A percentile compares a stretch with the other conserved stretches of the same genome.
Conservation (phyloP, 1,140 invertebrate genomes). For the Calephelis nemesis region DNA sequence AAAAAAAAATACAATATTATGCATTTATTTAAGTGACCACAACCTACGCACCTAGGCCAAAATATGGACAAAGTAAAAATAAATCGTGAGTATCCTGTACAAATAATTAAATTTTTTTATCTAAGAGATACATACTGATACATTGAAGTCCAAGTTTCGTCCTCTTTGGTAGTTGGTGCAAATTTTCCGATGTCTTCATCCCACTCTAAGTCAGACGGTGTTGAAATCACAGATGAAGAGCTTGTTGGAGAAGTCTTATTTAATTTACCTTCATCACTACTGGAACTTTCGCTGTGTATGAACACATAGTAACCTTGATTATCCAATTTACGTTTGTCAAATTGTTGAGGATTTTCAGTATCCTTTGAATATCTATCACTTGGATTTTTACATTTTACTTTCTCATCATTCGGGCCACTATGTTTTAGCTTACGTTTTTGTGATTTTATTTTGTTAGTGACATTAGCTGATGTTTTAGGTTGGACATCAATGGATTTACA, state of each 20-base stretch:
- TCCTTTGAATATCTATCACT: conserved; percentile 48
- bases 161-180: conserved; percentile 66
- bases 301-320: conserved; percentile 71
- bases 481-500: conserved; percentile 33
- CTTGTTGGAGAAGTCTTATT: conserved; percentile 46
- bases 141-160: conserved; percentile 72
- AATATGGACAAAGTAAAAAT: no score
- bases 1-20: no score
- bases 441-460: conserved; percentile 43
- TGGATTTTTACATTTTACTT: conserved; percentile 56
- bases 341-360: conserved; percentile 32
- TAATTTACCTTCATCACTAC: conserved; percentile 64
- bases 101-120: no score
- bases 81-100: no score
- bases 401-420: conserved; percentile 42
- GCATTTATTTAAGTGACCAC: no score
- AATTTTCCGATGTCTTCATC: conserved; percentile 68
- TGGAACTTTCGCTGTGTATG: conserved; percentile 63
- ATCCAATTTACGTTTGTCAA: conserved; percentile 32
- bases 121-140: conserved; percentile 52
- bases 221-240: conserved; percentile 46
- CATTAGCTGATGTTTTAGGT: conserved; percentile 37
- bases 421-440: conserved; percentile 58
- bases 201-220: conserved; percentile 67
- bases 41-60: no score